These are phyloP conservation scores for Peromyscus aztecus DNA, from an alignment of 2,797 vertebrate genomes.

Conservation along the genomic window DNA sequence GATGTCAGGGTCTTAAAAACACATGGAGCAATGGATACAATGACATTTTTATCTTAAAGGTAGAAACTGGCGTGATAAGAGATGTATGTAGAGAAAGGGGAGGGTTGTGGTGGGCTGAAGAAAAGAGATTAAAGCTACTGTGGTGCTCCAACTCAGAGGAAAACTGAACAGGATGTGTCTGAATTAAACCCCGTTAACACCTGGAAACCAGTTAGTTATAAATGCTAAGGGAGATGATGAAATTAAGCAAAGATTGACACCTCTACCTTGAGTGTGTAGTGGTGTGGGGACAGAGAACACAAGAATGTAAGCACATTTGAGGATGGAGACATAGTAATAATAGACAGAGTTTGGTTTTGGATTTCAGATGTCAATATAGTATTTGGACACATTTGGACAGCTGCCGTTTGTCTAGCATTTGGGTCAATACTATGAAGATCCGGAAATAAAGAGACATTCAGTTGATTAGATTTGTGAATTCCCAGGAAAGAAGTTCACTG, in stretches of 20 bases:
- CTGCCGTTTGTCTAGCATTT: neutral
- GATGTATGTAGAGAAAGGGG: neutral
- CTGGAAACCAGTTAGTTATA: neutral
- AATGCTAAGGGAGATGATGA: neutral
- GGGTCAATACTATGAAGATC: neutral
- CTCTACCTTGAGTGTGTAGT: neutral
- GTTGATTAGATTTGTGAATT: neutral
- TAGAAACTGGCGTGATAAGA: neutral
- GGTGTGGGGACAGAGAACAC: neutral
- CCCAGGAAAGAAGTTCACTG: neutral
- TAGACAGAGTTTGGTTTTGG: constrained; percentile 10
- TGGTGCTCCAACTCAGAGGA: neutral
- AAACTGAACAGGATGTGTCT: neutral
- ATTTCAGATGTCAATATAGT: neutral
- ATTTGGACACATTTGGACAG: constrained; percentile 29
- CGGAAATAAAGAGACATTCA: constrained; percentile 49
- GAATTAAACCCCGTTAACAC: neutral
- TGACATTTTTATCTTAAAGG: neutral
- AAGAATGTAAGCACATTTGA: neutral
- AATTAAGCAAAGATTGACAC: neutral
- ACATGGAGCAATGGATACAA: neutral
- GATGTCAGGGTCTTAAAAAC: neutral
- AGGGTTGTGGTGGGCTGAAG: neutral
- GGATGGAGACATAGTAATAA: neutral
- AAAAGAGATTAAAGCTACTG: neutral